Conservation (phyloP, 2,113 vertebrate genomes). For the Myotis yumanensis region DNA sequence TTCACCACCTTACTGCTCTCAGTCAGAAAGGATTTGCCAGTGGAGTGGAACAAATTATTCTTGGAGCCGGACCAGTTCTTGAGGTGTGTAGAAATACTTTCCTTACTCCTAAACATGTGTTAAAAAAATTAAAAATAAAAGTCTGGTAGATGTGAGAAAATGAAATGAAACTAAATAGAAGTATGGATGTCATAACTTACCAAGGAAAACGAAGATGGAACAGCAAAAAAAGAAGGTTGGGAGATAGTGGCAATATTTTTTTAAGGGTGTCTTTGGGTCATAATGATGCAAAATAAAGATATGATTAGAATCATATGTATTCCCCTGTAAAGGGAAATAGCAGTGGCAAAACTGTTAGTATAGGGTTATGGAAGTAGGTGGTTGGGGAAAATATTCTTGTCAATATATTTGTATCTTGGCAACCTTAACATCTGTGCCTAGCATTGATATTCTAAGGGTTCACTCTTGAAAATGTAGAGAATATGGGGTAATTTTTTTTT, state of each 20-base stretch:
- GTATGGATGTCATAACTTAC: background rate
- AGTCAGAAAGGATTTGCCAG: slow-evolving; percentile 99
- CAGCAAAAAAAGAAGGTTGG: background rate
- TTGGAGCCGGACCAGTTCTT: slow-evolving; percentile 97
- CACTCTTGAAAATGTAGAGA: slow-evolving; percentile 5
- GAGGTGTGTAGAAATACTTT: slow-evolving; percentile 83
- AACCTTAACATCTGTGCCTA: background rate
- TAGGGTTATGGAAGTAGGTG: background rate
- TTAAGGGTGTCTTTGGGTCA: background rate
- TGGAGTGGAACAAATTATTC: slow-evolving; percentile 98
- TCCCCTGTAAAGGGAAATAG: background rate
- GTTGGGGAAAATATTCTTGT: background rate
- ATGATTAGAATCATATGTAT: background rate
- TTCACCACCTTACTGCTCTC: slow-evolving; percentile 98
- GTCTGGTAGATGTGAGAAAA: slow-evolving; percentile 19
- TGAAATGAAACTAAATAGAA: slow-evolving; percentile 33
- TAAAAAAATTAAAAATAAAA: background rate
- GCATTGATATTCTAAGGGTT: background rate
- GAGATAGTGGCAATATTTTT: background rate
- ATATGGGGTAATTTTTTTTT: background rate
- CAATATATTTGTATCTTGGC: background rate
- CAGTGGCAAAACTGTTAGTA: background rate
- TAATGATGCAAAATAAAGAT: background rate
- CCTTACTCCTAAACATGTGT: slow-evolving; percentile 22
- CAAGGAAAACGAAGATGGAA: slow-evolving; percentile 11